A percentile compares a stretch with the other conserved stretches of the same genome.
Evolutionary conservation across 2,888 invertebrate species (phyloP).

Genomic region (Agrenia bidenticulata): DNA sequence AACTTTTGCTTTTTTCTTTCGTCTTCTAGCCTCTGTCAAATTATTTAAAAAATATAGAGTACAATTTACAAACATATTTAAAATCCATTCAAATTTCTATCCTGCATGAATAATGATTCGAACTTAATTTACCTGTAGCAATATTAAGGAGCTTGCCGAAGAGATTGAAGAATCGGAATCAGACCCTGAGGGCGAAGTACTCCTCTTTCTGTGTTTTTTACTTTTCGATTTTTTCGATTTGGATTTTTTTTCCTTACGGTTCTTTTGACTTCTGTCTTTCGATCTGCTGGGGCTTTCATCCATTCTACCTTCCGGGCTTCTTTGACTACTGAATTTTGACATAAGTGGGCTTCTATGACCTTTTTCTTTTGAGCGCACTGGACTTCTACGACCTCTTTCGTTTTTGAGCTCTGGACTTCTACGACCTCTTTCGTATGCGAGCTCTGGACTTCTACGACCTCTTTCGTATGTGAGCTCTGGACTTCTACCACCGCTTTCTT

Average conservation of each 20-base stretch:
- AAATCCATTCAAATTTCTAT: neutral
- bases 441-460: neutral
- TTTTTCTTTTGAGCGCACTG: neutral
- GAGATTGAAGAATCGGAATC: conserved; percentile 19
- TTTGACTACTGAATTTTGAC: neutral
- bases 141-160: conserved; percentile 7
- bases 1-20: conserved; percentile 68
- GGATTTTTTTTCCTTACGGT: conserved; percentile 10
- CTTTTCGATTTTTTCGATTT: conserved; percentile 30
- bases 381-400: neutral
- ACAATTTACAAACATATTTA: neutral
- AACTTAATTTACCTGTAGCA: conserved; percentile 8
- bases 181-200: conserved; percentile 4
- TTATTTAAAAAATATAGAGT: conserved; percentile 1
- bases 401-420: neutral
- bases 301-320: neutral
- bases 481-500: neutral
- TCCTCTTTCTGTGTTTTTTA: conserved; percentile 23
- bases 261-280: neutral
- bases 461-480: neutral
- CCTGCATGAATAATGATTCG: neutral
- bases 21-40: conserved; percentile 65
- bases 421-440: neutral
- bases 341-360: neutral
- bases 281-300: no score